Evolutionary conservation across 2,113 vertebrate species (phyloP), one percentile per base, ranked within the genome.

Genomic region (Caretta caretta): DNA sequence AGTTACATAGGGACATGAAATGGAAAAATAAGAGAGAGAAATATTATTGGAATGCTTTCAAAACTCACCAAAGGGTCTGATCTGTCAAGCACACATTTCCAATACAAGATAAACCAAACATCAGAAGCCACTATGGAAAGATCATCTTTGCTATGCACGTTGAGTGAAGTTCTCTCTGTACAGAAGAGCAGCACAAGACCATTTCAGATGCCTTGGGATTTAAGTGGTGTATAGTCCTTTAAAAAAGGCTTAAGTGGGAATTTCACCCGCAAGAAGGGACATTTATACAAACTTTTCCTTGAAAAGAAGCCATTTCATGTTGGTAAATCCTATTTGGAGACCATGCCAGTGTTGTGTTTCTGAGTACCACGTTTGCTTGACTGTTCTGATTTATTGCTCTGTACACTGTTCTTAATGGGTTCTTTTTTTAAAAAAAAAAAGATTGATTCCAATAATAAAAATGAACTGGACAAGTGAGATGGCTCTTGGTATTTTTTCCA

Each of bases 401-500:
- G 9, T 93, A 84, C 86, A 65, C 48, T 88, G 17, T 38, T 96
- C 87, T 88, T 90, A 96, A 95, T 93, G 76, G 29, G 50, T 35
- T 56, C 69, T 93, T 97, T 85, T 85, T 5, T 42, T 42, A 42
- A 42, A 42, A 42, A 42, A 42, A 91, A 96, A 96, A 54, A 88
- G 83, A 96, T 93, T 85, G 14, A 95, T 96, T 97, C 50, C 6
- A 2, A 7, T 87, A 92, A 97, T 96, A 93, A 97, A 95, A 83
- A 29, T 69, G 75, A 65, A 16, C 87, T 94, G 57, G 57, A 96
- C 88, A 83, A 87, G 42, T 38, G 42, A 93, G 42, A 65, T 59
- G 78, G 5, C 76, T 29, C 31, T 93, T 56, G 27, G 20, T 92
- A 78, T 76, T 62, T 89, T 93, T 91, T 86, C 38, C 79, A 84